Evolutionary conservation across 2,797 vertebrate species (phyloP).

Genomic region (Betta splendens): DNA sequence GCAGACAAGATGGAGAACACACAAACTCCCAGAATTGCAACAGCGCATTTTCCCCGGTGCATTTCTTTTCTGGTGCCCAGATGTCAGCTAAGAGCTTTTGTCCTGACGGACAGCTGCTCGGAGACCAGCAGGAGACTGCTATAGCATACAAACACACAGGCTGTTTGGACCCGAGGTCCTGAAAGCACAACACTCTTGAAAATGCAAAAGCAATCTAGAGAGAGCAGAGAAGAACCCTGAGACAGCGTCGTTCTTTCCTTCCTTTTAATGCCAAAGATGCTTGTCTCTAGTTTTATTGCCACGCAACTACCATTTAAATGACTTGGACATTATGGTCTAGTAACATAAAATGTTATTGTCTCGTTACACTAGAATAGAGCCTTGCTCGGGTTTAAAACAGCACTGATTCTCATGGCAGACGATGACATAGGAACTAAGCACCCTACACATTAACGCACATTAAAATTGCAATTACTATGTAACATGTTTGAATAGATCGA

Average conservation of each 20-base stretch:
- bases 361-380: too few species aligned
- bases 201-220: slow-evolving; percentile 17
- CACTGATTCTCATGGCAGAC: too few species aligned
- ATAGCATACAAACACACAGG: slow-evolving; percentile 23
- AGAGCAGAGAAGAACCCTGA: neutral
- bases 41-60: slow-evolving; percentile 35
- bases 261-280: too few species aligned
- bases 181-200: slow-evolving; percentile 34
- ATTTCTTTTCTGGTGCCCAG: slow-evolving; percentile 32
- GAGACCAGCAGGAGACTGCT: slow-evolving; percentile 52
- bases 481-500: too few species aligned
- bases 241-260: too few species aligned
- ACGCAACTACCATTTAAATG: neutral
- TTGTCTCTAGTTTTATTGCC: too few species aligned
- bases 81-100: slow-evolving; percentile 51
- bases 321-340: neutral
- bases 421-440: too few species aligned
- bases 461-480: too few species aligned
- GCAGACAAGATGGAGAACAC: neutral
- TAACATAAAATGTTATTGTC: neutral
- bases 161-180: slow-evolving; percentile 28
- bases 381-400: too few species aligned
- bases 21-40: slow-evolving; percentile 7
- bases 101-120: slow-evolving; percentile 56
- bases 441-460: too few species aligned